Percentiles rank a stretch among this genome's conserved stretches.
phyloP scores from a whole-genome alignment of 2,113 vertebrate species.

The Trematomus loennbergii region DNA sequence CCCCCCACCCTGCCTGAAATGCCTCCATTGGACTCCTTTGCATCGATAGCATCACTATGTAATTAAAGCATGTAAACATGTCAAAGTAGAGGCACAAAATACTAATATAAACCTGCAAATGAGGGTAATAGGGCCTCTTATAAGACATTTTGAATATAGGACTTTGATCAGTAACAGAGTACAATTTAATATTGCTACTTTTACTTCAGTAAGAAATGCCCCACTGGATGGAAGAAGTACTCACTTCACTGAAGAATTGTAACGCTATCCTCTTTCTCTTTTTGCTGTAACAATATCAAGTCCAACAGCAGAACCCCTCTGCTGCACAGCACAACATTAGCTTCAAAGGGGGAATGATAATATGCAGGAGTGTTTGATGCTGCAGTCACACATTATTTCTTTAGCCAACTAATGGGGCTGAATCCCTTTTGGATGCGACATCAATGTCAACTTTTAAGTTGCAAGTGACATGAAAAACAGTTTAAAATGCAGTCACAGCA shows the following conservation, averaged over 20 bases:
- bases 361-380: constrained; percentile 45
- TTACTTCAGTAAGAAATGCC: too few relatives aligned
- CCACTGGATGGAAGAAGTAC: too few relatives aligned
- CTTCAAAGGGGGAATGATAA: constrained; percentile 49
- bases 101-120: too few relatives aligned
- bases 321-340: constrained; percentile 31
- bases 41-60: too few relatives aligned
- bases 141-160: too few relatives aligned
- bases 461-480: constrained; percentile 10
- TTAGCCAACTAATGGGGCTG: constrained; percentile 26
- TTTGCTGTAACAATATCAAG: constrained; percentile 22
- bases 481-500: constrained; percentile 9
- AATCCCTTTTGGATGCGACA: constrained; percentile 24
- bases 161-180: too few relatives aligned
- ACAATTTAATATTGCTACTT: too few relatives aligned
- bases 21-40: too few relatives aligned
- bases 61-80: too few relatives aligned
- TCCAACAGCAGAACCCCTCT: constrained; percentile 21
- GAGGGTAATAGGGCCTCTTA: too few relatives aligned
- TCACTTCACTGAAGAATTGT: background rate
- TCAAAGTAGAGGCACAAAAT: too few relatives aligned
- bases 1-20: too few relatives aligned
- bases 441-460: constrained; percentile 21
- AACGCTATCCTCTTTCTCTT: background rate
- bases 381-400: constrained; percentile 39